phyloP scores from a whole-genome alignment of 2,797 vertebrate species.

The Varecia variegata region DNA sequence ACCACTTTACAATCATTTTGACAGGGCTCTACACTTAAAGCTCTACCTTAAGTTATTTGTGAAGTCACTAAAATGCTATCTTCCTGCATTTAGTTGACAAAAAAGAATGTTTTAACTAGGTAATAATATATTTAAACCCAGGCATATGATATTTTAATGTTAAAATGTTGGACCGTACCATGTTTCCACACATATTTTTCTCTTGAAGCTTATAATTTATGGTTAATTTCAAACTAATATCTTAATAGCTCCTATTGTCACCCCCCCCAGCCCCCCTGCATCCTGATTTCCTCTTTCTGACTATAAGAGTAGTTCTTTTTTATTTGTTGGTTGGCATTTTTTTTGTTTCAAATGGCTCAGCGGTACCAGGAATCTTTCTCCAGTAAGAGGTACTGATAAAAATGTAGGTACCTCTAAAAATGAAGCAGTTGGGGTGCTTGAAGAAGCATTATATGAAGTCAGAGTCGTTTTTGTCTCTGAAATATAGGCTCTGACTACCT shows the following conservation, averaged over 20 bases:
- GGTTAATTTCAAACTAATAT: constrained; percentile 33
- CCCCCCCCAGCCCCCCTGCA: rapidly evolving
- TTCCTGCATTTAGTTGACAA: constrained; percentile 26
- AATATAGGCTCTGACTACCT: not conserved
- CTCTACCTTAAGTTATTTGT: not conserved
- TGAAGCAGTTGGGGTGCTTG: constrained; percentile 39
- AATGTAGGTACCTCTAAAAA: not conserved
- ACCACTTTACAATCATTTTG: constrained; percentile 53
- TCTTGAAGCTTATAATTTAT: not conserved
- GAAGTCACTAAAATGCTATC: not conserved
- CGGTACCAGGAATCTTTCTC: not conserved
- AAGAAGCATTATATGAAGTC: constrained; percentile 2
- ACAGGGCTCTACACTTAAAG: not conserved
- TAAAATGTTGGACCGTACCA: constrained; percentile 50
- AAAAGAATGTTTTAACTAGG: constrained; percentile 27
- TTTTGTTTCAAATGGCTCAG: not conserved
- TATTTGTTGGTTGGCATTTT: not conserved
- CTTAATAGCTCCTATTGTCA: not conserved
- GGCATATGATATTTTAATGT: not conserved
- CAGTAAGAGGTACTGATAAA: not conserved
- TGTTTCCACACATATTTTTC: constrained; percentile 40
- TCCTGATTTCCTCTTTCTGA: not conserved
- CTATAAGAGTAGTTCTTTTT: not conserved
- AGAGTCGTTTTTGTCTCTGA: constrained; percentile 12
- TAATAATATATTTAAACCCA: not conserved